phyloP scores from a whole-genome alignment of 2,888 invertebrate genomes.

The Lasioglossum marginatum region DNA sequence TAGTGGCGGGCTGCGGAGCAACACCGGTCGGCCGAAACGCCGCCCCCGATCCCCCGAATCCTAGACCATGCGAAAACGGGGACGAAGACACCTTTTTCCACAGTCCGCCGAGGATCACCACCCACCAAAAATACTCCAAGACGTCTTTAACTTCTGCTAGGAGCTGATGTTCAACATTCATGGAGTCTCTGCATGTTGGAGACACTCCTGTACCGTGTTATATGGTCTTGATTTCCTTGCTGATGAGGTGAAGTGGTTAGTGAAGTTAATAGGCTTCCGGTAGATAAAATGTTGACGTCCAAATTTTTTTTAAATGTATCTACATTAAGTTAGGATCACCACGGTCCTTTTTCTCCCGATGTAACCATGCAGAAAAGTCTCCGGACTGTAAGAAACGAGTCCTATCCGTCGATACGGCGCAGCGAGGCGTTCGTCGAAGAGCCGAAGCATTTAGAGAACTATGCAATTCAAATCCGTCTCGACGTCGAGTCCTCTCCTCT shows the following conservation, averaged over 20 bases:
- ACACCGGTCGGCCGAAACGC: slow-evolving; percentile 66
- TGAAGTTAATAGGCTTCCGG: neutral
- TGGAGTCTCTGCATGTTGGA: neutral
- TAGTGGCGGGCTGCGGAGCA: slow-evolving; percentile 71
- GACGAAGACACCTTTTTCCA: slow-evolving; percentile 23
- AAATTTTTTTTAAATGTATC: neutral
- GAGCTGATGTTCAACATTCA: neutral
- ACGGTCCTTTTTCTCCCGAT: neutral
- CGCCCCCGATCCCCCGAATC: slow-evolving; percentile 55
- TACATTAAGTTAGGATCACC: neutral
- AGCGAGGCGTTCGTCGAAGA: neutral
- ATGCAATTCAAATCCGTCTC: slow-evolving; percentile 32
- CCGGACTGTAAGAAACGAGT: neutral
- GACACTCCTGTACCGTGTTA: neutral
- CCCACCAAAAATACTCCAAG: slow-evolving; percentile 47
- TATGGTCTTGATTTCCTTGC: neutral
- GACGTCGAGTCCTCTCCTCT: neutral
- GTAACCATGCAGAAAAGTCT: neutral
- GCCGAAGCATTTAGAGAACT: slow-evolving; percentile 31
- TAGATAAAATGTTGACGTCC: neutral
- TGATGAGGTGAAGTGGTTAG: neutral
- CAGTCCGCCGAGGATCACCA: slow-evolving; percentile 13
- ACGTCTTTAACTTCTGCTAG: slow-evolving; percentile 28
- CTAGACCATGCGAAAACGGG: slow-evolving; percentile 29
- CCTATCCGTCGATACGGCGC: neutral